Base-by-base conservation (phyloP, 2,888 invertebrate genomes). In the Mythimna pallens region DNA sequence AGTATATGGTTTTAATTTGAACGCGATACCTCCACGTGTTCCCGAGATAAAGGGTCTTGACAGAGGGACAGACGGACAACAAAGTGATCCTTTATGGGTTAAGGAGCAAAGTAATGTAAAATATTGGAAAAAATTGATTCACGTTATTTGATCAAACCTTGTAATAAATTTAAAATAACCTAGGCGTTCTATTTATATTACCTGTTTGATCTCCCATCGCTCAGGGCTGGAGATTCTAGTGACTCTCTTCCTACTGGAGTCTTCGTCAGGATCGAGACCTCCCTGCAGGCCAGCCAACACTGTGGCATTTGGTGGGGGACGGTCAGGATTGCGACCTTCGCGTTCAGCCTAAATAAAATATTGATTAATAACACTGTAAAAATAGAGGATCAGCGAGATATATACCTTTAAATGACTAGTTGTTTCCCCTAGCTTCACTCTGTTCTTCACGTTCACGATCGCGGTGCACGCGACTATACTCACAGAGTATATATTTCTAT, bases 201-300 rank as follows among this genome's bases (percentile, higher is more conserved):
- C 97, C 95, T 99, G 99, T 91, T 99, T 99, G 81, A 99, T 98
- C 95, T 99, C 99, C 99, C 99, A 99, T 67, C 98, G 97, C 93
- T 99, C 99, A 0, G 99, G 99, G 64, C 99, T 99, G 0, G 99
- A 99, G 78, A 99, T 98, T 78, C 99, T 97, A 50, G 99, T 98
- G 66, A 99, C 98, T 25, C 98, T 97, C 92, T 99, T 98, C 34
- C 98, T 96, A 50, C 98, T 97, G 84, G 97, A 97, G 88, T 98
- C 98, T 87, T 98, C 98, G 78, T 98, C 98, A 22, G 98, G 98
- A 77, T 98, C 98, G 57, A 97, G 94, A 54, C 95, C 97, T 3
- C 96, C 96, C 80, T 94, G 95, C 59, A 96, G 90, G 2, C 95
- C 96, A 12, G 97, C 97, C 58, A 97, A 90, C 70, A 97, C 96